Base-by-base conservation (phyloP, 2,888 invertebrate species). In the Polymixis lichenea region DNA sequence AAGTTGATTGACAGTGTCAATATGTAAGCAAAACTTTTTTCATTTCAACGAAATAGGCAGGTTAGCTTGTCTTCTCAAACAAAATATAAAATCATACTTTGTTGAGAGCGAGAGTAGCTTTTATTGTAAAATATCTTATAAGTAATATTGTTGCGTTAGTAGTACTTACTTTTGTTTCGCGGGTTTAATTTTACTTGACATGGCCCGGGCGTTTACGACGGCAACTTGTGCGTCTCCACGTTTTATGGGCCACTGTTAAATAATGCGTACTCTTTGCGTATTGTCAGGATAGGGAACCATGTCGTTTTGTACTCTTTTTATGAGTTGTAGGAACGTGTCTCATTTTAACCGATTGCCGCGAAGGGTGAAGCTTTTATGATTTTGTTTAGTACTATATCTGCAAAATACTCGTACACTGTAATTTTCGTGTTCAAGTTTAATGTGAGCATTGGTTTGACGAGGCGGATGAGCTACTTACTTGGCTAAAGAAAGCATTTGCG, bases 221-320 rank as follows among this genome's bases (percentile, higher is more conserved):
- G 86, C 89, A 90, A 88, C 90, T 90, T 91, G 90, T 91, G 90
- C 89, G 89, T 90, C 85, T 88, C 89, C 87, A 89, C 91, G 89
- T 92, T 94, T 95, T 94, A 95, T 92, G 91, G 89, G 87, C 87
- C 85, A 88, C 91, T 91, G 92, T 92, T 94, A 93, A 94, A 95
- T 94, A 94, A 94, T 95, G 92, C 92, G 91, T 91, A 92, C 90
- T 92, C 90, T 91, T 93, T 92, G 90, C 89, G 92, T 93, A 92
- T 90, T 92, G 90, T 90, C 90, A 87, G 90, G 87, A 91, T 91
- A 89, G 91, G 91, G 89, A 90, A 91, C 90, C 89, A 89, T 90
- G 89, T 88, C 89, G 91, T 92, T 93, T 89, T 90, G 90, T 90
- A 90, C 89, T 78, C 72, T 92, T 93, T 94, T 94, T 94, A 94